Evolutionary conservation across 1,140 invertebrate species (phyloP).

Genomic region (Yoshiicerus persimilis): DNA sequence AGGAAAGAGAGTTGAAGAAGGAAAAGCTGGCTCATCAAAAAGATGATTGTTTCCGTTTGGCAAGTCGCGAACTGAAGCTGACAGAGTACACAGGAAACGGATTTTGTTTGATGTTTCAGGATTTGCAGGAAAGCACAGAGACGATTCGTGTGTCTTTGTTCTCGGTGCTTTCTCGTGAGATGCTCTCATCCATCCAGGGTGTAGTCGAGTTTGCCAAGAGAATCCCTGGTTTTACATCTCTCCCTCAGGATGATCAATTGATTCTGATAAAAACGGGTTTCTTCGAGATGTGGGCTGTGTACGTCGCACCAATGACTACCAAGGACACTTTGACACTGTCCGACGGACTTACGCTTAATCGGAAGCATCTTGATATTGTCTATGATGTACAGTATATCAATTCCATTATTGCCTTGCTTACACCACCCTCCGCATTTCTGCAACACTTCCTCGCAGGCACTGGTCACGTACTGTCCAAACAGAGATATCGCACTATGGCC

Average conservation of each 20-base stretch:
- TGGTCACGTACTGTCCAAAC: neutral
- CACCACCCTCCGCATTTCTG: neutral
- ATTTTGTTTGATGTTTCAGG: slow-evolving; percentile 48
- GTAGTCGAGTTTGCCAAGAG: slow-evolving; percentile 92
- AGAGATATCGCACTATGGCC: neutral
- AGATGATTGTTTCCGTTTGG: slow-evolving; percentile 9
- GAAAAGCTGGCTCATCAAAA: slow-evolving; percentile 12
- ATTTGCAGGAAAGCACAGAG: slow-evolving; percentile 52
- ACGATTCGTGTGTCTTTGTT: slow-evolving; percentile 54
- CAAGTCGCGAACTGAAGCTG: neutral
- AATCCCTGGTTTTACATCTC: slow-evolving; percentile 80
- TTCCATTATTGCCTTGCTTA: neutral
- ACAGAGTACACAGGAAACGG: slow-evolving; percentile 3
- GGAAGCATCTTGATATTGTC: slow-evolving; percentile 83
- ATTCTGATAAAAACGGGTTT: slow-evolving; percentile 94
- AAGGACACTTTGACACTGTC: slow-evolving; percentile 84
- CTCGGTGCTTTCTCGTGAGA: slow-evolving; percentile 65
- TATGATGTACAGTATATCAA: slow-evolving; percentile 80
- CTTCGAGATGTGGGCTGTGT: slow-evolving; percentile 93
- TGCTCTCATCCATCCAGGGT: slow-evolving; percentile 83
- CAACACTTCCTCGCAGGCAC: neutral
- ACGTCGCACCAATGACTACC: slow-evolving; percentile 79
- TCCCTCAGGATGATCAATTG: slow-evolving; percentile 89
- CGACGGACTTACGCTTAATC: slow-evolving; percentile 82
- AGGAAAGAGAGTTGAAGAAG: neutral